Evolutionary conservation across 1,140 invertebrate genomes (phyloP).

Genomic region (Heliconius himera): DNA sequence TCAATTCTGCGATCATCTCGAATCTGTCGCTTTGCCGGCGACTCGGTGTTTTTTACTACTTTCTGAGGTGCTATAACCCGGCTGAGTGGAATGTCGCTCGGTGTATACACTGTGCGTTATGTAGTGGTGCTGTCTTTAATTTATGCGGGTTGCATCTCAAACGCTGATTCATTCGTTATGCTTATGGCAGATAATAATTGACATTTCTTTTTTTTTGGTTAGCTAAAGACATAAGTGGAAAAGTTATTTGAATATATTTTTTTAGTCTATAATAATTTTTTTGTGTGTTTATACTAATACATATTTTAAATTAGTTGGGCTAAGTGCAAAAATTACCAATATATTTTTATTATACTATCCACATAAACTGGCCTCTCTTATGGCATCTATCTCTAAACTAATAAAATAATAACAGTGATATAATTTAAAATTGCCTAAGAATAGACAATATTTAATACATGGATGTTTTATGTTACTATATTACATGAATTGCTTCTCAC

Average conservation of each 20-base stretch:
- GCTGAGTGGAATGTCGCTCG: conserved; percentile 51
- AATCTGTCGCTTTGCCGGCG: conserved; percentile 74
- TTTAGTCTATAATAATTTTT: background rate
- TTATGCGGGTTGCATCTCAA: conserved; percentile 55
- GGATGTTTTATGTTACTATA: background rate
- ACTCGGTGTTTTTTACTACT: conserved; percentile 66
- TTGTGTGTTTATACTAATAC: background rate
- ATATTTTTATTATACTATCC: too few relatives aligned
- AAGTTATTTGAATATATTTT: background rate
- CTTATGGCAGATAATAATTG: conserved; percentile 55
- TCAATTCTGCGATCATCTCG: conserved; percentile 58
- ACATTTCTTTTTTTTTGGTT: conserved; percentile 25
- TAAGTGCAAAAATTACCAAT: too few relatives aligned
- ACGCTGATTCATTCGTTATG: conserved; percentile 68
- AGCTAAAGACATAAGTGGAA: conserved; percentile 3
- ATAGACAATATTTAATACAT: background rate
- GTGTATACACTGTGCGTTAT: conserved; percentile 47
- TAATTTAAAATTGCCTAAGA: background rate
- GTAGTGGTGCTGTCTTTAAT: conserved; percentile 50
- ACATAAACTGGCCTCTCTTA: too few relatives aligned
- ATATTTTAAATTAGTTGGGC: too few relatives aligned
- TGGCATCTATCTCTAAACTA: too few relatives aligned
- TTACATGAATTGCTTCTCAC: background rate
- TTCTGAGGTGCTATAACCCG: conserved; percentile 51
- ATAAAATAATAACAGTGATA: background rate